phyloP scores from a whole-genome alignment of 2,113 vertebrate genomes.

The Chelonoidis abingdonii region DNA sequence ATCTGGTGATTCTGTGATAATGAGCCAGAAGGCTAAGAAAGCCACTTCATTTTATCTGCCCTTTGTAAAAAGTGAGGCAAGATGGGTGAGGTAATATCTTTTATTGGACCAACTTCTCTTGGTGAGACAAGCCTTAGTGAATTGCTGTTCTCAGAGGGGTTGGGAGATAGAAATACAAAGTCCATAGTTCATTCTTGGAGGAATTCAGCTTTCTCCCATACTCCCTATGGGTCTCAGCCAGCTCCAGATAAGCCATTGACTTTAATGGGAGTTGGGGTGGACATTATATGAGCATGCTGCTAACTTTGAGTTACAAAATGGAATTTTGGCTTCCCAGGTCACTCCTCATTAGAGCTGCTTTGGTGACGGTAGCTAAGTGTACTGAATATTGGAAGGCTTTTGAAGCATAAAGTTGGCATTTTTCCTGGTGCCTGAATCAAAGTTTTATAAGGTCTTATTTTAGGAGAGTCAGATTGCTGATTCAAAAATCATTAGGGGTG shows the following conservation, averaged over 20 bases:
- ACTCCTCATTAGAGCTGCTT: not conserved
- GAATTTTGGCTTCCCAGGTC: not conserved
- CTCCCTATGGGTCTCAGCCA: not conserved
- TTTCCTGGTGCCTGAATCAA: not conserved
- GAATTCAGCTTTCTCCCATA: not conserved
- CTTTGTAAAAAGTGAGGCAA: not conserved
- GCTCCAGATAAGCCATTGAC: not conserved
- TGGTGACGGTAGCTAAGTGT: too few relatives aligned
- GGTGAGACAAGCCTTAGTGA: not conserved
- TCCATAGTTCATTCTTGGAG: not conserved
- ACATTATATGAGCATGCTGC: not conserved
- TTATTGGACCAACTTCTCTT: not conserved
- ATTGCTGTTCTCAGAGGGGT: not conserved
- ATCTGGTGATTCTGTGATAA: not conserved
- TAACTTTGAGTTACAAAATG: not conserved
- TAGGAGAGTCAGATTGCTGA: not conserved
- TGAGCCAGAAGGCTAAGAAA: not conserved
- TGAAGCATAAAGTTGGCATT: not conserved
- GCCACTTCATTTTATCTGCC: slow-evolving; percentile 20
- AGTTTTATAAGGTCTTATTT: not conserved
- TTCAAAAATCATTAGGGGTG: not conserved
- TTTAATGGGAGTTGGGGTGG: not conserved
- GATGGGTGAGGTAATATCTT: not conserved
- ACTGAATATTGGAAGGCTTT: not conserved
- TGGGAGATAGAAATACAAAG: not conserved